Evolutionary conservation across 92 coral and sea anemone genomes (phyloP).

Genomic region (Montipora capitata): DNA sequence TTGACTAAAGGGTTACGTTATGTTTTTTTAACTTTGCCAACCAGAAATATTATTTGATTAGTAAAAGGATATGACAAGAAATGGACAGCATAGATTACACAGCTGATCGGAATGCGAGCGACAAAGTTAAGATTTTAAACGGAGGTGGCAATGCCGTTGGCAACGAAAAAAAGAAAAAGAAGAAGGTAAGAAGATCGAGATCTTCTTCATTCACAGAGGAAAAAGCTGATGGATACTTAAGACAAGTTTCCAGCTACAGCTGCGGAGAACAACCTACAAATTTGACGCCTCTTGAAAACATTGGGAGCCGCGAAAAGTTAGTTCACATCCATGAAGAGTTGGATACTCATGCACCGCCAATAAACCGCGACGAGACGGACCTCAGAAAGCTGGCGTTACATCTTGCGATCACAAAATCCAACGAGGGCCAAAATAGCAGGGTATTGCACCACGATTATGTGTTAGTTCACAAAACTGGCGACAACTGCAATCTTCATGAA

Average conservation of each 20-base stretch:
- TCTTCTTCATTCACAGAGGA: conserved; percentile 26
- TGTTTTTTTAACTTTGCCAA: too few relatives aligned
- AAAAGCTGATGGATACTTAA: conserved; percentile 8
- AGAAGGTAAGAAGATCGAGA: conserved; percentile 46
- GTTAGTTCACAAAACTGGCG: conserved; percentile 86
- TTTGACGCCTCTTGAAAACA: conserved; percentile 35
- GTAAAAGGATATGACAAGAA: background rate
- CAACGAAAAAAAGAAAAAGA: conserved; percentile 60
- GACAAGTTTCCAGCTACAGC: conserved; percentile 36
- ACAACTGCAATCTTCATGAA: conserved; percentile 66
- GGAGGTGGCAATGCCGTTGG: background rate
- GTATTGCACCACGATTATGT: conserved; percentile 88
- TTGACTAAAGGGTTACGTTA: too few relatives aligned
- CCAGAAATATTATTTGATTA: too few relatives aligned
- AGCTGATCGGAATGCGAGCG: conserved; percentile 2
- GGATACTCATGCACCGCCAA: conserved; percentile 1
- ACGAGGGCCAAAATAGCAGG: conserved; percentile 54
- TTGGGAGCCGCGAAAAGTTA: conserved; percentile 62
- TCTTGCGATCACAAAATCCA: conserved; percentile 73
- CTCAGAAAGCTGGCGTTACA: conserved; percentile 89
- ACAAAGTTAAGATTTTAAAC: conserved; percentile 41
- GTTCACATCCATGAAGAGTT: conserved; percentile 54
- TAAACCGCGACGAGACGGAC: conserved; percentile 68
- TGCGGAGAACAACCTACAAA: conserved; percentile 13
- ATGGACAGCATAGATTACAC: background rate